Base-by-base conservation (phyloP, 2,888 invertebrate genomes). In the Syrphus vitripennis region DNA sequence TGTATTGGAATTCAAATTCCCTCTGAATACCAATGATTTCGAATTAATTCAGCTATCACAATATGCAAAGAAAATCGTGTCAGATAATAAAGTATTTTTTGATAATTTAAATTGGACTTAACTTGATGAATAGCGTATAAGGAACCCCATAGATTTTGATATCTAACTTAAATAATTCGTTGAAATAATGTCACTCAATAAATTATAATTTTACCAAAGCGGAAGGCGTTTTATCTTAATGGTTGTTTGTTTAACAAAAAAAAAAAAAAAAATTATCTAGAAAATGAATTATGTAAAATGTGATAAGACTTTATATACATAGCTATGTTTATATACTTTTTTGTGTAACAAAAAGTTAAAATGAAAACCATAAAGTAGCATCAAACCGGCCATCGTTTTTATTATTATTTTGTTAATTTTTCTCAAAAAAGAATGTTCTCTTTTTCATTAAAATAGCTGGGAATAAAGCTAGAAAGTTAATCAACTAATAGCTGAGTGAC, bases 31-130 rank as follows among this genome's bases (percentile, higher is more conserved):
- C 37, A 40, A 69, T 69, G 69, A 50, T 37, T 59, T 61, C 14
- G 6, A 77, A 77, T 77, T 70, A 57, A 57, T 50, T 19, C 37
- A 31, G 34, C 12, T 10, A 48, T 40, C 45, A 48, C 19, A 50
- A 26, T 26, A n/a, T 50, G n/a, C 24, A 50, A n/a, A 10, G 53
- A 6, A 24, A 65, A 55, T 67, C 29, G 7, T 45, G 21, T 21
- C 16, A 75, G 45, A 48, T 59, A 29, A 37, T 3, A 50, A 31
- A 19, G 26, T n/a, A 29, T 59, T 50, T 53, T 42, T 61, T 10
- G 61, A 63, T 63, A 61, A 59, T 50, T 16, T 61, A 61, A 76
- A 65, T 65, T 65, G 31, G 24, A 75, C 65, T 53, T 31, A 75
- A 45, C 55, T 21, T 67, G 75, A 67, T 76, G 59, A 34, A 76